Percentiles rank a stretch among this genome's conserved stretches.
phyloP scores from a whole-genome alignment of 2,888 invertebrate species.

The Drosophila infuscata region DNA sequence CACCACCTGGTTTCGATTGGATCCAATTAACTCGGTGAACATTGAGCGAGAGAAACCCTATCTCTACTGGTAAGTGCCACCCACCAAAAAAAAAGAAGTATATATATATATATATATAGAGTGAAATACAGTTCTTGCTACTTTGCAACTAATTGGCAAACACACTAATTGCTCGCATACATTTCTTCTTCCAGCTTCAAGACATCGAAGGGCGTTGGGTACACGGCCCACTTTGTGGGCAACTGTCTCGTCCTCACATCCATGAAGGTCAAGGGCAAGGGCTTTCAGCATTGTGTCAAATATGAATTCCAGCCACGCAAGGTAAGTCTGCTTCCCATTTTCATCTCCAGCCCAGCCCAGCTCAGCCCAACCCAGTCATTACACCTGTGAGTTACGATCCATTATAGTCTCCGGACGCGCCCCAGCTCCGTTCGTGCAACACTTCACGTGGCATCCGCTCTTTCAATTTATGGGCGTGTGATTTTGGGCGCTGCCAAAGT shows the following conservation, averaged over 20 bases:
- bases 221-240: slow-evolving; percentile 99
- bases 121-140: not conserved
- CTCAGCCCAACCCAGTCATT: slow-evolving; percentile 1
- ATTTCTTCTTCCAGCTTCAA: slow-evolving; percentile 93
- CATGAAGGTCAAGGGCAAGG: slow-evolving; percentile 99
- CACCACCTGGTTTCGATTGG: slow-evolving; percentile 99
- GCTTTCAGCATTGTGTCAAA: slow-evolving; percentile 99
- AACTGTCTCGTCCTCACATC: slow-evolving; percentile 99
- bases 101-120: no score
- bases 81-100: not conserved
- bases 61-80: slow-evolving; percentile 93
- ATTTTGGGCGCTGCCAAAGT: slow-evolving; percentile 34
- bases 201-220: slow-evolving; percentile 99
- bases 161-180: slow-evolving; percentile 31
- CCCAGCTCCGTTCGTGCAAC: not conserved
- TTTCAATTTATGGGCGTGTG: slow-evolving; percentile 40
- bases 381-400: slow-evolving; percentile 38
- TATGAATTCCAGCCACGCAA: slow-evolving; percentile 99
- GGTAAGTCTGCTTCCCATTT: slow-evolving; percentile 85
- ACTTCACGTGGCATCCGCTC: slow-evolving; percentile 1
- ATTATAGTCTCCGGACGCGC: slow-evolving; percentile 6
- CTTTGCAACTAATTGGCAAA: slow-evolving; percentile 30
- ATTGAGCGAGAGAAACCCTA: slow-evolving; percentile 99
- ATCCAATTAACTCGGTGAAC: slow-evolving; percentile 99
- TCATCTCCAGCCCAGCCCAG: no score